Base-by-base conservation (phyloP, 1,140 invertebrate species). In the Akabosia matsudoensis region DNA sequence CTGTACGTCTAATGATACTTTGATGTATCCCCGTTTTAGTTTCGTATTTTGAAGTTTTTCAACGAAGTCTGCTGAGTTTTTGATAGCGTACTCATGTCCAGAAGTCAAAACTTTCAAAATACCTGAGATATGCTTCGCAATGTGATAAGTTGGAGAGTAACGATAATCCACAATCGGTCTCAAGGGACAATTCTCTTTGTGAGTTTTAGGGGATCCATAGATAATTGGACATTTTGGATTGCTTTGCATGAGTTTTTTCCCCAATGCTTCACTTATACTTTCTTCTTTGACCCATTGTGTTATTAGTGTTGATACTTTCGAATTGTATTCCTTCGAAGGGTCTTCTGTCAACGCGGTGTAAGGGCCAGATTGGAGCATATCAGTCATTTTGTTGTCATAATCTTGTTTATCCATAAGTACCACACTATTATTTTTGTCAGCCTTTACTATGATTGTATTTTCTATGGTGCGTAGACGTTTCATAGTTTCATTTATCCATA, bases 121-220 rank as follows among this genome's bases (percentile, higher is more conserved):
- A 1, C 67, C 72, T 70, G 79, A 56, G 64, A 81, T 37, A 76
- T 81, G 79, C 79, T 80, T 79, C 0, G 80, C 73, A 1, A 83
- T 33, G 10, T 71, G 37, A 52, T 83, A 81, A 18, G 77, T 75
- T 3, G 81, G 82, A 10, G 79, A 78, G 14, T 74, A 56, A 14
- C 82, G 74, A 28, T 76, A 79, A 61, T 81, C 82, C 3, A 82
- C 81, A 16, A 84, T 83, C 0, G 80, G 77, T 26, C 83, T 72
- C 31, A 82, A 73, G 18, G 83, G 80, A 7, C 76, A 70, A 24
- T 79, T 33, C 0, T 22, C 14, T 76, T 83, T 83, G 30, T 84
- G 82, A 1, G 82, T 81, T 79, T 84, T 83, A 22, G 82, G 82
- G 16, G 81, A 37, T 16, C 80, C 82, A 64, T 79, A 81, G 26